A percentile compares a stretch with the other conserved stretches of the same genome.
phyloP scores from a whole-genome alignment of 2,113 vertebrate genomes.

The Chloebia gouldiae region DNA sequence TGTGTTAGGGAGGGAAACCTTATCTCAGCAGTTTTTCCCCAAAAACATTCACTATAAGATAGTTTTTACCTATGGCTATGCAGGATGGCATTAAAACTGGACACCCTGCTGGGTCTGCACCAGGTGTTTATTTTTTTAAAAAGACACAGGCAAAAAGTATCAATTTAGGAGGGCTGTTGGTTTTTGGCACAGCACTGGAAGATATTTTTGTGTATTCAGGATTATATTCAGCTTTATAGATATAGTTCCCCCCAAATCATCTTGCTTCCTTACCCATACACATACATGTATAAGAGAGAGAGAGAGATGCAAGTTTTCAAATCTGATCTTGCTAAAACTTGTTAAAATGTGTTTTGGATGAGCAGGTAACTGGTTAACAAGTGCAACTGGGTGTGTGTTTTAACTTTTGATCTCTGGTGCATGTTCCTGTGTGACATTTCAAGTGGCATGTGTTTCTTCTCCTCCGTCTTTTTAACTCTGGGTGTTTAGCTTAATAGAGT shows the following conservation, averaged over 20 bases:
- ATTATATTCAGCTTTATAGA: not conserved
- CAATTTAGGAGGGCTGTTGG: not conserved
- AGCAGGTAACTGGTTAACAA: constrained; percentile 18
- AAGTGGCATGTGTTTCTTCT: constrained; percentile 34
- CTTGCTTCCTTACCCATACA: not conserved
- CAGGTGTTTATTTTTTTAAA: not conserved
- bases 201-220: not conserved
- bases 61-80: not conserved
- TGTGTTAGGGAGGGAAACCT: not conserved
- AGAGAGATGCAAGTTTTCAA: constrained; percentile 30
- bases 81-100: not conserved
- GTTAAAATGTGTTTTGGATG: not conserved
- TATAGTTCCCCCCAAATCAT: not conserved
- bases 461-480: not conserved
- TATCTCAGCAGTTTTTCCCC: not conserved
- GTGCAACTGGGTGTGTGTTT: constrained; percentile 22
- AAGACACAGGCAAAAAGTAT: not conserved
- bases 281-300: not conserved
- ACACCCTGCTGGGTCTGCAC: not conserved
- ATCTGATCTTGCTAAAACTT: constrained; percentile 49
- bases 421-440: not conserved
- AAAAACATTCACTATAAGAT: not conserved
- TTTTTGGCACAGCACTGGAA: not conserved
- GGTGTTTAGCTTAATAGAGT: not conserved
- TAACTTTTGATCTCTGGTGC: constrained; percentile 6